A percentile compares a stretch with the other conserved stretches of the same genome.
Evolutionary conservation across 2,797 vertebrate species (phyloP).

Genomic region (Phrynocephalus vlangalii): DNA sequence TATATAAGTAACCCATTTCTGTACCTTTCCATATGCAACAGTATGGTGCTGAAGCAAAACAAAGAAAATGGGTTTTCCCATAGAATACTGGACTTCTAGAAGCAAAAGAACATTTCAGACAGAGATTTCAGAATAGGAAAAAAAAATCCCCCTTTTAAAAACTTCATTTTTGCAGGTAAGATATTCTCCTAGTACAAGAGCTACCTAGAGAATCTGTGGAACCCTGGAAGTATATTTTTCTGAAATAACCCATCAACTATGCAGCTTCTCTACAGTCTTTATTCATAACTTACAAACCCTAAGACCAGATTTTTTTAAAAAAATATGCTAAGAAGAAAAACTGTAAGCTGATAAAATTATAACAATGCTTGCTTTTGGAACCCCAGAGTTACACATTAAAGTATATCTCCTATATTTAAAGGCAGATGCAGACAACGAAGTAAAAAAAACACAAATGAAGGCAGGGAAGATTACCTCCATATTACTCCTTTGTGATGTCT

Average conservation of each 20-base stretch:
- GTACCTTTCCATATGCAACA: background rate
- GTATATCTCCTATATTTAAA: background rate
- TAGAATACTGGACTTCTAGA: background rate
- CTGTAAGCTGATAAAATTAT: background rate
- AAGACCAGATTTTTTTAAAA: background rate
- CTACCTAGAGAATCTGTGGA: background rate
- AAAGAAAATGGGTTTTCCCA: background rate
- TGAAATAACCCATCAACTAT: constrained; percentile 7
- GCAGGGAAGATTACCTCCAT: background rate
- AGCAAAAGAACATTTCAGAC: background rate
- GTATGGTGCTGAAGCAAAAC: background rate
- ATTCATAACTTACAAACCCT: background rate
- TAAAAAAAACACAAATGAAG: background rate
- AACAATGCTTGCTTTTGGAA: background rate
- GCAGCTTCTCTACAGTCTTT: background rate
- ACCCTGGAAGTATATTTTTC: background rate
- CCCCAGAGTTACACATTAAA: background rate
- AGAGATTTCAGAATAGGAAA: background rate
- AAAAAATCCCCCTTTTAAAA: background rate
- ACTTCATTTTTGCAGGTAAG: background rate
- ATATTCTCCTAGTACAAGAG: background rate
- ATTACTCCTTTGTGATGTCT: background rate
- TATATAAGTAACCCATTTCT: background rate
- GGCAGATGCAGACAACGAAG: background rate
- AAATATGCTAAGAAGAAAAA: background rate